These are phyloP conservation scores for Eumaeus atala DNA, from an alignment of 1,140 invertebrate species.

Conservation along the genomic window DNA sequence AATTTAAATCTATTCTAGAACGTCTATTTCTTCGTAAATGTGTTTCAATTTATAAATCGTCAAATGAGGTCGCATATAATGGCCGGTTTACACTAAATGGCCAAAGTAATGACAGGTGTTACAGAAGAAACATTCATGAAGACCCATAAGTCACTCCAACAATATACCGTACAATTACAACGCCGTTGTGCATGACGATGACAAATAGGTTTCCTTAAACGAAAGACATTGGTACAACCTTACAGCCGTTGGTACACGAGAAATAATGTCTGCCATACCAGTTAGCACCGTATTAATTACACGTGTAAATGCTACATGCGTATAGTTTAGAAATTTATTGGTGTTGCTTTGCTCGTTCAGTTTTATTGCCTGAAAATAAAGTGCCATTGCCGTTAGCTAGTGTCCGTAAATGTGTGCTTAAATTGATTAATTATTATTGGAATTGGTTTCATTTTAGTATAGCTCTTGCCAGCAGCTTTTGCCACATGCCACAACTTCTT, in stretches of 20 bases:
- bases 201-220: slow-evolving; percentile 63
- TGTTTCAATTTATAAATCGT: slow-evolving; percentile 9
- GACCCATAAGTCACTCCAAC: slow-evolving; percentile 61
- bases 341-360: neutral
- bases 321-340: neutral
- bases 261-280: slow-evolving; percentile 23
- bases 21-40: neutral
- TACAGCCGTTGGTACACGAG: slow-evolving; percentile 23
- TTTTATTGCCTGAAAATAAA: neutral
- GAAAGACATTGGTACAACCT: slow-evolving; percentile 38
- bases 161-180: slow-evolving; percentile 67
- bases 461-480: too few relatives aligned
- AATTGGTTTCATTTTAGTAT: too few relatives aligned
- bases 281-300: slow-evolving; percentile 2
- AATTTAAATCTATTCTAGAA: slow-evolving; percentile 7
- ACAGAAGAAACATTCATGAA: slow-evolving; percentile 49
- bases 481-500: too few relatives aligned
- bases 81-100: slow-evolving; percentile 34
- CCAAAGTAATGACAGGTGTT: slow-evolving; percentile 31
- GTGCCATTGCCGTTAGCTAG: neutral
- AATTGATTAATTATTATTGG: too few relatives aligned
- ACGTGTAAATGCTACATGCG: neutral
- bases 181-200: slow-evolving; percentile 58
- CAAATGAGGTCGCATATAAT: slow-evolving; percentile 14
- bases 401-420: too few relatives aligned